Evolutionary conservation across 2,113 vertebrate genomes (phyloP).

Genomic region (Okapia johnstoni): DNA sequence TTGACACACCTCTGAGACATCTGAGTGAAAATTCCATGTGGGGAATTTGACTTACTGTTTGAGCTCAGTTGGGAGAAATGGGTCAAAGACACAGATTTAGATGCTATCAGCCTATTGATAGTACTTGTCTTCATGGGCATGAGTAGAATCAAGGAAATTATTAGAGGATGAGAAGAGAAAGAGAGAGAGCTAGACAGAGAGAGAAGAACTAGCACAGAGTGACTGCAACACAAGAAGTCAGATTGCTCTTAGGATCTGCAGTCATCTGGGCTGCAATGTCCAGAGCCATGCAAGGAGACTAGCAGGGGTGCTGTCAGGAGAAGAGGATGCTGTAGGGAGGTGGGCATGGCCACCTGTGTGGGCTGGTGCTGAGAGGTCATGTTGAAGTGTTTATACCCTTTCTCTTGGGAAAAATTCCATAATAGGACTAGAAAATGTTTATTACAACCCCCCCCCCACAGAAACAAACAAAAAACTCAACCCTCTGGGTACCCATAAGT

Average conservation of each 20-base stretch:
- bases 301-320: neutral
- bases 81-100: neutral
- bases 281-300: neutral
- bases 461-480: neutral
- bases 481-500: neutral
- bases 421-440: neutral
- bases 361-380: neutral
- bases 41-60: neutral
- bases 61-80: neutral
- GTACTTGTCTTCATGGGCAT: neutral
- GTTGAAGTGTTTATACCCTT: neutral
- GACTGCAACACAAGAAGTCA: neutral
- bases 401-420: neutral
- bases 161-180: neutral
- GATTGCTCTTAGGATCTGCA: neutral
- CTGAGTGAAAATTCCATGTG: neutral
- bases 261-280: neutral
- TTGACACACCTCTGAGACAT: neutral
- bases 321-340: neutral
- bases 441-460: neutral
- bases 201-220: neutral
- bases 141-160: neutral
- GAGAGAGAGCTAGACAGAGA: neutral
- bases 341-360: rapidly evolving
- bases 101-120: neutral